Percentiles rank a stretch among this genome's conserved stretches.
phyloP scores from a whole-genome alignment of 2,113 vertebrate genomes.

The Scomber japonicus region DNA sequence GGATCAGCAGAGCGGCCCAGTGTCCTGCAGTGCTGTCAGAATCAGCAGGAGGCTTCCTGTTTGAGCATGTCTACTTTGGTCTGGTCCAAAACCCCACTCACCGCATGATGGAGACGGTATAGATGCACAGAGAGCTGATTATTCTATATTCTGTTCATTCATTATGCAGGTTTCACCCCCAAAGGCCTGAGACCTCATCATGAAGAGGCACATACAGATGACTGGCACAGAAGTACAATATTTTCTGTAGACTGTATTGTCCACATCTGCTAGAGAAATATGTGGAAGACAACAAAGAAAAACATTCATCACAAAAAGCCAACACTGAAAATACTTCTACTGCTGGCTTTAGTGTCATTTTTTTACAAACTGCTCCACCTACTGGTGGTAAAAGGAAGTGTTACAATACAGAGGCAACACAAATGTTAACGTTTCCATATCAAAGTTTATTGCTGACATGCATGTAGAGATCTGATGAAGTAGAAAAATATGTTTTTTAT shows the following conservation, averaged over 20 bases:
- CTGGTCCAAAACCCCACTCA: conserved; percentile 32
- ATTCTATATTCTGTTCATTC: conserved; percentile 14
- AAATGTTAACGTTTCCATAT: conserved; percentile 82
- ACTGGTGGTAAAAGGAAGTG: conserved; percentile 37
- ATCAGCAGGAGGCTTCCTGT: conserved; percentile 60
- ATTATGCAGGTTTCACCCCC: not conserved
- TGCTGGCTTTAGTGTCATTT: not conserved
- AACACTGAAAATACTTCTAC: not conserved
- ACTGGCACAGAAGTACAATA: not conserved
- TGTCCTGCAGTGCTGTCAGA: conserved; percentile 21
- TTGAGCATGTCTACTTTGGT: conserved; percentile 16
- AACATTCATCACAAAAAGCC: conserved; percentile 17
- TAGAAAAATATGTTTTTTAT: conserved; percentile 99
- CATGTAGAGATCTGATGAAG: conserved; percentile 95
- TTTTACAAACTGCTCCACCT: conserved; percentile 67
- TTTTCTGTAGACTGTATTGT: not conserved
- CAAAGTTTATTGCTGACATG: conserved; percentile 98
- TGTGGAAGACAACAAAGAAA: not conserved
- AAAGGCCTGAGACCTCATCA: not conserved
- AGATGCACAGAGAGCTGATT: conserved; percentile 31
- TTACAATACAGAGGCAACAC: not conserved
- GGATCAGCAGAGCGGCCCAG: conserved; percentile 6
- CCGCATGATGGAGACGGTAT: not conserved
- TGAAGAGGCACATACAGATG: not conserved
- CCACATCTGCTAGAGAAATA: conserved; percentile 18